These are phyloP conservation scores for Condylostylus longicornis DNA, from an alignment of 1,140 invertebrate genomes.

Conservation along the genomic window DNA sequence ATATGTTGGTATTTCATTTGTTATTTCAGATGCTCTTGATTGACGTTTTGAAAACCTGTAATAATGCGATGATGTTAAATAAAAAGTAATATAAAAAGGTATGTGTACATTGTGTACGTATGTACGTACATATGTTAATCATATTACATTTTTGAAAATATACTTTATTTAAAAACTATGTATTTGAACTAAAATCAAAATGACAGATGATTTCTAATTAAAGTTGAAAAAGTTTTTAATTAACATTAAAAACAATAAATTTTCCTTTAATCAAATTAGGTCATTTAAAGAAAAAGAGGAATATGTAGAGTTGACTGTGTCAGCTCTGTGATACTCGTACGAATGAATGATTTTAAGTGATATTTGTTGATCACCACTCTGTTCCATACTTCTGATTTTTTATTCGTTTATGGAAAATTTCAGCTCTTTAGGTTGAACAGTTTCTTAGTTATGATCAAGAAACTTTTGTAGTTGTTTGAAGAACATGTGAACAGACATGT, in stretches of 20 bases:
- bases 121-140: neutral
- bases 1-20: slow-evolving; percentile 67
- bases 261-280: too few relatives aligned
- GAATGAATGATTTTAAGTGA: too few relatives aligned
- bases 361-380: too few relatives aligned
- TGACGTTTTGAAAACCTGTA: slow-evolving; percentile 66
- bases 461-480: too few relatives aligned
- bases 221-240: neutral
- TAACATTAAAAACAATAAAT: neutral
- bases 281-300: too few relatives aligned
- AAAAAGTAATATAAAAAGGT: slow-evolving; percentile 6
- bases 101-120: neutral
- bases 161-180: neutral
- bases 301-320: too few relatives aligned
- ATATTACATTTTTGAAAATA: neutral
- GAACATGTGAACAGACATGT: too few relatives aligned
- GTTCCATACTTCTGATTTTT: too few relatives aligned
- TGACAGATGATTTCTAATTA: neutral
- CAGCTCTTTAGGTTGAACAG: too few relatives aligned
- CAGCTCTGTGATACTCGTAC: too few relatives aligned
- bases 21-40: slow-evolving; percentile 68
- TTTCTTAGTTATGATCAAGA: too few relatives aligned
- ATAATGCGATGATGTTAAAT: neutral
- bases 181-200: neutral
- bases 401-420: too few relatives aligned